A percentile compares a stretch with the other conserved stretches of the same genome.
phyloP scores from a whole-genome alignment of 2,888 invertebrate species.

The Tinea trinotella region DNA sequence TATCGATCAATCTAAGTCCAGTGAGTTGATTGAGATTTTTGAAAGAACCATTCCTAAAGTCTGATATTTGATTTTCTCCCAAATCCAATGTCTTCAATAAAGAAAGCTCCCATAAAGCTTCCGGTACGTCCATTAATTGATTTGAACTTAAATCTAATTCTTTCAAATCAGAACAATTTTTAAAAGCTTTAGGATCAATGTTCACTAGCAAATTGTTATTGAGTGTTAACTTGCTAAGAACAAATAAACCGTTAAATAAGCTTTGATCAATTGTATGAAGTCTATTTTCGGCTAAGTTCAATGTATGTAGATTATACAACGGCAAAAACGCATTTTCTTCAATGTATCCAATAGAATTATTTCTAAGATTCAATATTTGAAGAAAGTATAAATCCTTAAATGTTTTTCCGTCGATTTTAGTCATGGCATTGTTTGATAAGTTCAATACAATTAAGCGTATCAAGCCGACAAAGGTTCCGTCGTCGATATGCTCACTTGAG shows the following conservation, averaged over 20 bases:
- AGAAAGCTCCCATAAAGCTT: slow-evolving; percentile 84
- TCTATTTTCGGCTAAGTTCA: slow-evolving; percentile 91
- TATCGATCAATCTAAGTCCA: slow-evolving; percentile 89
- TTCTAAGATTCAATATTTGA: slow-evolving; percentile 87
- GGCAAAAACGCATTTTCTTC: slow-evolving; percentile 91
- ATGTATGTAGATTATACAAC: slow-evolving; percentile 88
- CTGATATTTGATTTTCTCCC: slow-evolving; percentile 91
- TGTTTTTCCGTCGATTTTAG: slow-evolving; percentile 85
- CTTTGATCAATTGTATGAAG: slow-evolving; percentile 85
- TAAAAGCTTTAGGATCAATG: slow-evolving; percentile 85
- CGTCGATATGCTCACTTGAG: slow-evolving; percentile 87
- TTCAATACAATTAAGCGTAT: slow-evolving; percentile 89
- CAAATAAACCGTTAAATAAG: slow-evolving; percentile 87
- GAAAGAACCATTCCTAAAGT: slow-evolving; percentile 88
- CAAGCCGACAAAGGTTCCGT: slow-evolving; percentile 87
- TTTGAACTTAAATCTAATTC: slow-evolving; percentile 92
- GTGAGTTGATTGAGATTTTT: slow-evolving; percentile 89
- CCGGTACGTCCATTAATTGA: slow-evolving; percentile 84
- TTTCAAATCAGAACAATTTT: slow-evolving; percentile 89
- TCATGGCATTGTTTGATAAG: slow-evolving; percentile 88
- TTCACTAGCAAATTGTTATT: slow-evolving; percentile 88
- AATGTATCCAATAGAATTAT: slow-evolving; percentile 90
- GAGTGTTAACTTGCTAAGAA: slow-evolving; percentile 85
- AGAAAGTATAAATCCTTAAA: slow-evolving; percentile 90
- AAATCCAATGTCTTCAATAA: slow-evolving; percentile 91